Evolutionary conservation across 2,888 invertebrate species (phyloP), one percentile per base, ranked within the genome.

Genomic region (Hypercompe scribonia): DNA sequence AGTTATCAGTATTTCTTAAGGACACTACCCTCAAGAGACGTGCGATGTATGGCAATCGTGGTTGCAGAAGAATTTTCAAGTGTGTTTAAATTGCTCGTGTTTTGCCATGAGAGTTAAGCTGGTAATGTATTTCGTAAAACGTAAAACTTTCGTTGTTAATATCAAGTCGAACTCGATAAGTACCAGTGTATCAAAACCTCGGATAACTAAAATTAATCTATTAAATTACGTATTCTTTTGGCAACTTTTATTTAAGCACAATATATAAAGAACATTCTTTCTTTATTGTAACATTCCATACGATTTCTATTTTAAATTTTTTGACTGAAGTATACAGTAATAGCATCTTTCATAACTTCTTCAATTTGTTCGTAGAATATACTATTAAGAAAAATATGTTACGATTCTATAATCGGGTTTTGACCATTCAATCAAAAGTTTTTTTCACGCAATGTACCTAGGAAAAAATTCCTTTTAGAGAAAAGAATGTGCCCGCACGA

Each of bases 1-100:
- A 83, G 74, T 78, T 84, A 80, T 84, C 81, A 83, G 84, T 83
- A 84, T 79, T 84, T 82, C 81, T 81, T 81, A 77, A 78, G 80
- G 73, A 84, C 77, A 83, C 74, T 73, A 70, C 71, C 46, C 84
- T 77, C 83, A 74, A 73, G 84, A 83, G 84, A 77, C 58, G 4
- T 24, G 36, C 61, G 63, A 84, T 81, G 73, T 83, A 81, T 74
- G 76, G 75, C 72, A 39, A 66, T 74, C 68, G 77, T 75, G 80
- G 83, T 81, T 79, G 34, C 28, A 68, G 76, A 84, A 84, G 79
- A 81, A 84, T 84, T 84, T 79, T 74, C 78, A 78, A 78, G 80
- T 65, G 68, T 50, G 36, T 65, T 73, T 58, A 13, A 71, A 83
- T 76, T 39, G 81, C 65, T 79, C 74, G 81, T 81, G 82, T 83